Base-by-base conservation (phyloP, 2,797 vertebrate genomes). In the Sylvilagus floridanus region DNA sequence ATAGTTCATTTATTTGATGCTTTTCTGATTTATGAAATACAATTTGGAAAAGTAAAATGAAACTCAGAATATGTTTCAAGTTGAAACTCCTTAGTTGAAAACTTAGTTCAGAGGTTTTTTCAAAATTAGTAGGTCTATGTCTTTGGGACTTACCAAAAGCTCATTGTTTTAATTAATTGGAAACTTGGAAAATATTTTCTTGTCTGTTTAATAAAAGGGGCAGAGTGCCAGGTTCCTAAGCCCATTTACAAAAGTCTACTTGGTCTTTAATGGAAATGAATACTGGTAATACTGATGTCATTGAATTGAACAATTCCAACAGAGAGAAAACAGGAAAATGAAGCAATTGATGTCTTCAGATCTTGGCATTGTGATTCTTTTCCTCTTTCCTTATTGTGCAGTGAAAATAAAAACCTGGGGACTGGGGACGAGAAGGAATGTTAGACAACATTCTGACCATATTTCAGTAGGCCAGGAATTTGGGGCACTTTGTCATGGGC, bases 101-200 rank as follows among this genome's bases (percentile, higher is more conserved):
- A 85, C 8, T 11, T 47, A 86, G n/a, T n/a, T 35, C 63, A 66
- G 54, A 57, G 35, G 10, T 63, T 14, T 57, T 83, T 72, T 47
- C 42, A 47, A 47, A 47, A 47, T 47, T 47, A 47, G 42, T 47
- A 47, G 42, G 8, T 47, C 42, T 47, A 9, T 47, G 42, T 47
- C 42, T 47, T 10, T 47, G 42, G 42, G 42, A 47, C 42, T 47
- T 47, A 77, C 30, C 77, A 76, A 93, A 87, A 57, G 32, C 71
- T 93, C 24, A 47, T 47, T 47, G 54, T 73, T 86, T 79, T 47
- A 81, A 17, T 54, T 94, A 76, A 7, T 71, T 66, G 93, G 76
- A 47, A 84, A 91, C n/a, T 83, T 73, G 42, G 17, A 71, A 60
- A 91, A 7, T 42, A 14, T 88, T 89, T 95, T 84, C 75, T 76